phyloP scores from a whole-genome alignment of 2,888 invertebrate genomes.

The Globia sparganii region DNA sequence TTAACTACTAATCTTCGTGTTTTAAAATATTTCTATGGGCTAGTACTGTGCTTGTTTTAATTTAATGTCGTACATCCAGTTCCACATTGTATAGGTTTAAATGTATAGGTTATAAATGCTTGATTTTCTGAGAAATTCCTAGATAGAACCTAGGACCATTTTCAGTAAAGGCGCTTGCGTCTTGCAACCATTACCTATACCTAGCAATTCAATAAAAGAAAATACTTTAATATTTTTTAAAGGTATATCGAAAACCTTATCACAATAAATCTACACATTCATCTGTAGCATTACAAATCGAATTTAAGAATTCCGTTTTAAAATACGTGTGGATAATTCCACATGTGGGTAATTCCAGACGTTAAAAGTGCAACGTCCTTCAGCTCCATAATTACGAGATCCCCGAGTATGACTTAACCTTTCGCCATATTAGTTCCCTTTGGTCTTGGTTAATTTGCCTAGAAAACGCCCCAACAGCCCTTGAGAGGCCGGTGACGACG shows the following conservation, averaged over 20 bases:
- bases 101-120: no score
- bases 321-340: background rate
- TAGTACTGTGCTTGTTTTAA: no score
- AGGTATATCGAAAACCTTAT: background rate
- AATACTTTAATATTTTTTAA: background rate
- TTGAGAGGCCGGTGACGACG: slow-evolving; percentile 25
- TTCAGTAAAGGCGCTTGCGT: background rate
- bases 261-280: background rate
- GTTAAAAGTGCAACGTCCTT: slow-evolving; percentile 11
- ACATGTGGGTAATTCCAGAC: background rate
- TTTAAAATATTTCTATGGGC: no score
- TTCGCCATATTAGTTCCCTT: slow-evolving; percentile 36
- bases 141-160: background rate
- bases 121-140: no score
- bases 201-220: background rate
- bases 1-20: no score
- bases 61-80: no score
- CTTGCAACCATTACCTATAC: background rate
- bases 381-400: background rate
- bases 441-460: slow-evolving; percentile 44
- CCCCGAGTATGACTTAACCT: background rate
- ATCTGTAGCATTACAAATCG: background rate
- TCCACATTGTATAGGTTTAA: no score
- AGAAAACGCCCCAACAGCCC: slow-evolving; percentile 22
- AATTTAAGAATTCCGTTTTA: background rate